Base-by-base conservation (phyloP, 2,113 vertebrate genomes). In the Sinocyclocheilus rhinocerous region DNA sequence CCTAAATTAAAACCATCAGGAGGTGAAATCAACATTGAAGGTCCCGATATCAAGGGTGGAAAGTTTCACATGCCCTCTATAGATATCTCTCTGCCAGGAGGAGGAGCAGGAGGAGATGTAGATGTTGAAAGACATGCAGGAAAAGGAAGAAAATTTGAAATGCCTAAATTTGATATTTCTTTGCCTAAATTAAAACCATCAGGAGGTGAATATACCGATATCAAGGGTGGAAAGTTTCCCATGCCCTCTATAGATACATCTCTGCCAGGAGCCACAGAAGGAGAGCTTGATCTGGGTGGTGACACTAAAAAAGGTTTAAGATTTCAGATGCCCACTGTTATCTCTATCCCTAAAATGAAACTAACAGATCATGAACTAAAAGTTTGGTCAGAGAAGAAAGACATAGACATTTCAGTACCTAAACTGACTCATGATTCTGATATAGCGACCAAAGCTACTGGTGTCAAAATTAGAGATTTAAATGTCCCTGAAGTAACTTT, bases 11-110 rank as follows among this genome's bases (percentile, higher is more conserved):
- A 87, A 26, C 39, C 70, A 45, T n/a, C 39, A 12, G 20, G 4
- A 6, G 39, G 10, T 2, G 36, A 73, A 39, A 13, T 73, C 4
- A 3, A 22, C 1, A 0, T 45, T 0, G 86, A 87, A 8, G 83
- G 86, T 26, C 57, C 86, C 16, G 85, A 83, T 61, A 2, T 82
- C 6, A n/a, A 91, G 88, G 22, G 86, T 10, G 42, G 91, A 24
- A 92, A 48, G 89, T 83, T 95, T 0, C 89, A 91, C 67, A 89
- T 93, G 16, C 93, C 93, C 0, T 88, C 89, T 39, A 42, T 92
- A 3, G 84, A 93, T 20, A 67, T 95, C 1, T 93, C 92, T 0
- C 73, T 93, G 0, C 92, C 93, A 6, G 39, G 6, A 42, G 39
- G 6, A 0, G 88, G 91, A 57, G 1, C 33, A 78, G 87, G 86